Evolutionary conservation across 2,888 invertebrate species (phyloP).

Genomic region (Eupithecia vulgata): DNA sequence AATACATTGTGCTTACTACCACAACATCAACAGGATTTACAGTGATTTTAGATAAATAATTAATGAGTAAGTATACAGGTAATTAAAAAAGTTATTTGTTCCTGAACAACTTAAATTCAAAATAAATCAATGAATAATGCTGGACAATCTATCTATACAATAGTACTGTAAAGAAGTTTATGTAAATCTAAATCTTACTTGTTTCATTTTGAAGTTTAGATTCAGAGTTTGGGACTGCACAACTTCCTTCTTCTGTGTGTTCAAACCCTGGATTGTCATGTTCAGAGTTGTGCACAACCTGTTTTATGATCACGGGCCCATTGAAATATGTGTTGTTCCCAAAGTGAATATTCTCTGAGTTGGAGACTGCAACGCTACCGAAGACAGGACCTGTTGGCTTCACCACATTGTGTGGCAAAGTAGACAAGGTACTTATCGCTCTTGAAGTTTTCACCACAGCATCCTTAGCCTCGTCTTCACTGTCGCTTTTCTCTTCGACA

Average conservation of each 20-base stretch:
- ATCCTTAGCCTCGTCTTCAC: conserved; percentile 54
- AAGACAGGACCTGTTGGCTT: conserved; percentile 61
- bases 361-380: conserved; percentile 86
- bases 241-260: conserved; percentile 56
- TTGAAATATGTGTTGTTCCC: conserved; percentile 91
- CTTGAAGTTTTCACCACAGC: conserved; percentile 35
- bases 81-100: neutral
- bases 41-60: no score
- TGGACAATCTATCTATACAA: neutral
- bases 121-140: no score
- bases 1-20: neutral
- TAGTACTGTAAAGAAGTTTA: neutral
- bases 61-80: no score
- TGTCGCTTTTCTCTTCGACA: conserved; percentile 61
- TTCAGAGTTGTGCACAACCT: conserved; percentile 84
- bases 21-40: neutral
- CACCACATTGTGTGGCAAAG: conserved; percentile 56
- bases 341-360: conserved; percentile 89
- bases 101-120: neutral
- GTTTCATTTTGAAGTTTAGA: conserved; percentile 35
- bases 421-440: conserved; percentile 48
- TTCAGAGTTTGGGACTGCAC: conserved; percentile 29
- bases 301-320: conserved; percentile 91
- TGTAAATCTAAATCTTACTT: conserved; percentile 41
- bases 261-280: conserved; percentile 67